These are phyloP conservation scores for Diphyllodes magnificus DNA, from an alignment of 2,113 vertebrate genomes.

Conservation along the genomic window DNA sequence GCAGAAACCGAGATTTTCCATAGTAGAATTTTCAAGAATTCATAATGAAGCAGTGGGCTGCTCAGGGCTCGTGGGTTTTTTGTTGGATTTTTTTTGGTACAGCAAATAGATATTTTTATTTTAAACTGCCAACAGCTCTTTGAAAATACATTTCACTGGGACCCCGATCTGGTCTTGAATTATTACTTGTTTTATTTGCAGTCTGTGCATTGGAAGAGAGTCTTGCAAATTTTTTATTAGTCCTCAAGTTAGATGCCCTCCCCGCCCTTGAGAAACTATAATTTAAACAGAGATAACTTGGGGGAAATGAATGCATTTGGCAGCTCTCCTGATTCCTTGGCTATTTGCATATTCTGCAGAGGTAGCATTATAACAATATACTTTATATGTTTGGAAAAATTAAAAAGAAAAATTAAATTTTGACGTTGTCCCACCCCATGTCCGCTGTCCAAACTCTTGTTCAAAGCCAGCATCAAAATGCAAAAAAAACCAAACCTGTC, in stretches of 20 bases:
- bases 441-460: not conserved
- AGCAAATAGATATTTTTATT: not conserved
- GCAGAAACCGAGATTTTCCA: not conserved
- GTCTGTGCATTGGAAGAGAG: not conserved
- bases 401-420: not conserved
- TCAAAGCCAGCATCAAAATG: not conserved
- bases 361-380: not conserved
- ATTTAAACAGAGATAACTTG: slow-evolving; percentile 1
- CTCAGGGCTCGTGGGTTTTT: not conserved
- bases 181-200: slow-evolving; percentile 22
- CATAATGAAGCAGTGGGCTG: not conserved
- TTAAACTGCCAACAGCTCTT: not conserved
- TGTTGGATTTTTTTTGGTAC: not conserved
- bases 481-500: not conserved
- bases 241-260: slow-evolving; percentile 1
- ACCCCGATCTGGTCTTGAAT: not conserved
- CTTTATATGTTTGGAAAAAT: not conserved
- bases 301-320: not conserved
- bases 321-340: not conserved
- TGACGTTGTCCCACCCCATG: not conserved
- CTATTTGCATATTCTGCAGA: slow-evolving; percentile 7
- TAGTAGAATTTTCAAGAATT: not conserved
- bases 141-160: not conserved
- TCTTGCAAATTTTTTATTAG: slow-evolving; percentile 10
- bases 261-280: not conserved